These are phyloP conservation scores for Diuraphis noxia DNA, from an alignment of 1,140 invertebrate species.

Conservation along the genomic window DNA sequence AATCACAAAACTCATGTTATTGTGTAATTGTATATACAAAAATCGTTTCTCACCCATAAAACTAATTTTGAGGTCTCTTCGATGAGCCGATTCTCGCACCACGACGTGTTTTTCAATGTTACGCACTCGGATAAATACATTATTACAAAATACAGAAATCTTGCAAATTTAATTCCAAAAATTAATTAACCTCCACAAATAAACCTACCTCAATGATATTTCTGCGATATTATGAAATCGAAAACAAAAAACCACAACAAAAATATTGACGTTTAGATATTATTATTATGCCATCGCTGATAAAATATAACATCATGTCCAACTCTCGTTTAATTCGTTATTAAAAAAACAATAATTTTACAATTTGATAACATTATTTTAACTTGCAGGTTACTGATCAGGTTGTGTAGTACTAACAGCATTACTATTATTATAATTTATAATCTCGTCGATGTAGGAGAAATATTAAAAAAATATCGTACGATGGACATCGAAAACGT, in stretches of 20 bases:
- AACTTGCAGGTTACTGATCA: background rate
- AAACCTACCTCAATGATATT: background rate
- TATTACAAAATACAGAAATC: background rate
- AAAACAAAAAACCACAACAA: background rate
- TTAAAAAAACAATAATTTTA: background rate
- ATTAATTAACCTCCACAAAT: constrained; percentile 24
- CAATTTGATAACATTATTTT: too few species aligned
- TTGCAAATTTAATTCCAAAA: constrained; percentile 28
- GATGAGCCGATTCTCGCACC: background rate
- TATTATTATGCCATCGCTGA: background rate
- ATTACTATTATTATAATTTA: too few species aligned
- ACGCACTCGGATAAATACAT: background rate
- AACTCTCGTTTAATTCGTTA: background rate
- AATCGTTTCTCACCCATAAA: constrained; percentile 8
- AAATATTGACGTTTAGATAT: constrained; percentile 7
- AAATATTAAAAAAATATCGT: background rate
- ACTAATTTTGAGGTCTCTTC: background rate
- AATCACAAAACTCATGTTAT: background rate
- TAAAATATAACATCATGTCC: background rate
- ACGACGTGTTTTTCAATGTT: background rate
- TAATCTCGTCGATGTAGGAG: background rate
- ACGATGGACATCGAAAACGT: background rate
- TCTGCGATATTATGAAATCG: background rate
- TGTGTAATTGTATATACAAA: background rate
- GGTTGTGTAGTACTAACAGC: background rate